phyloP scores from a whole-genome alignment of 2,797 vertebrate species.

The Eidolon dupreanum region DNA sequence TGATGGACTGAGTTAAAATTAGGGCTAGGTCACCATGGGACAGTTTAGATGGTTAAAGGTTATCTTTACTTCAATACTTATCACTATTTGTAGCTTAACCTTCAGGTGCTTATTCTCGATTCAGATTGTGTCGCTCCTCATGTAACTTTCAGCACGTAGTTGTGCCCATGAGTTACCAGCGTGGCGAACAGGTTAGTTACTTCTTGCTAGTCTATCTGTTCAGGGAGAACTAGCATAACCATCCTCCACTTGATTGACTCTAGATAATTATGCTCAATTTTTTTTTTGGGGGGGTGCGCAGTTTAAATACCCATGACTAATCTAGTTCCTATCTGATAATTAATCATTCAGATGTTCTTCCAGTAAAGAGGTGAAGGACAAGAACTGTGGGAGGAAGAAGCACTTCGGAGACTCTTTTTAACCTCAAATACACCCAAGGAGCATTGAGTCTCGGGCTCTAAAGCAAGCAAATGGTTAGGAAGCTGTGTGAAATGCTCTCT shows the following conservation, averaged over 20 bases:
- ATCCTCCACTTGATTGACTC: fast-evolving
- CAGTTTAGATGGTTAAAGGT: neutral
- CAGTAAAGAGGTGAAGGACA: slow-evolving; percentile 23
- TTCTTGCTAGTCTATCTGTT: neutral
- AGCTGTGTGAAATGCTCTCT: slow-evolving; percentile 28
- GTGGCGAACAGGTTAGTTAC: neutral
- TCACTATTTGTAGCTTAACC: neutral
- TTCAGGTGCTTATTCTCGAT: neutral
- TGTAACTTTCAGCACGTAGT: neutral
- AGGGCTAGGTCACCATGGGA: neutral
- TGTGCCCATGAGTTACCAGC: fast-evolving
- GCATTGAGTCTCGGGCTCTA: neutral
- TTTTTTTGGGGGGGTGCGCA: neutral
- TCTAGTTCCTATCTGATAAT: neutral
- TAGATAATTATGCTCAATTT: neutral
- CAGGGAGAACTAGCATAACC: neutral
- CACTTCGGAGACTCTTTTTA: slow-evolving; percentile 41
- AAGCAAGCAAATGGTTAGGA: neutral
- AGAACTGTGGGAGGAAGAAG: slow-evolving; percentile 23
- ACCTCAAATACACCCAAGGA: neutral
- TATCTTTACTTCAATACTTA: neutral
- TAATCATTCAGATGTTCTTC: slow-evolving; percentile 49
- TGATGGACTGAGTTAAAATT: neutral
- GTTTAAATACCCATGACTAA: neutral
- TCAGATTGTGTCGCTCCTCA: neutral